Evolutionary conservation across 1,140 invertebrate species (phyloP).

Genomic region (Mizuhopecten yessoensis): DNA sequence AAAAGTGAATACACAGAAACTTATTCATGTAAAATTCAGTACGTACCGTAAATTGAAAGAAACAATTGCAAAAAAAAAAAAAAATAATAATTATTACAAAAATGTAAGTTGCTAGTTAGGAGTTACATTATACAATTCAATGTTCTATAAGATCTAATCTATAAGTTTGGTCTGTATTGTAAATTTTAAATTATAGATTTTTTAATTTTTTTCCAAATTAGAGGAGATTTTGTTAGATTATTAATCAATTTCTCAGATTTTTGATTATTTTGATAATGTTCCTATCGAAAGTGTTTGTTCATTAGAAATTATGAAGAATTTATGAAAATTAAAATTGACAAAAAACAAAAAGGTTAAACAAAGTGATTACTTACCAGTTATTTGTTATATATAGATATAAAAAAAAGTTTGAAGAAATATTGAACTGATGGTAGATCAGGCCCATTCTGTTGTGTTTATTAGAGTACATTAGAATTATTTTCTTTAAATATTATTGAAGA

Average conservation of each 20-base stretch:
- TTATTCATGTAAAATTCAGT: neutral
- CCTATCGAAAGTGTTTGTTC: too few species aligned
- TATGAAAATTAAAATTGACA: neutral
- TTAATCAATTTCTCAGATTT: too few species aligned
- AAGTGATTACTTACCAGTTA: neutral
- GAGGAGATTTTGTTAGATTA: neutral
- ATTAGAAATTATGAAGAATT: neutral
- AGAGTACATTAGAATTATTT: too few species aligned
- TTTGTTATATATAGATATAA: neutral
- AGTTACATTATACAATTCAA: too few species aligned
- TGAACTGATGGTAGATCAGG: neutral
- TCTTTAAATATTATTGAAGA: too few species aligned
- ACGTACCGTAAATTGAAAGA: conserved; percentile 12
- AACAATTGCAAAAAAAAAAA: neutral
- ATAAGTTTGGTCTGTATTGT: neutral
- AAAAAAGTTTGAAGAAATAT: too few species aligned
- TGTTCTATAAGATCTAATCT: too few species aligned
- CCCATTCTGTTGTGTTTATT: too few species aligned
- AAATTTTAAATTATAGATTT: neutral
- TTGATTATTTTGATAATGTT: neutral
- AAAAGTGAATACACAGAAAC: neutral
- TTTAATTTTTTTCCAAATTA: neutral
- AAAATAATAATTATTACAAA: neutral
- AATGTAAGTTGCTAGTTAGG: neutral
- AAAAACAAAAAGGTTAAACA: too few species aligned